Conservation (phyloP, 2,797 vertebrate species). For the Orestias chungarensis region DNA sequence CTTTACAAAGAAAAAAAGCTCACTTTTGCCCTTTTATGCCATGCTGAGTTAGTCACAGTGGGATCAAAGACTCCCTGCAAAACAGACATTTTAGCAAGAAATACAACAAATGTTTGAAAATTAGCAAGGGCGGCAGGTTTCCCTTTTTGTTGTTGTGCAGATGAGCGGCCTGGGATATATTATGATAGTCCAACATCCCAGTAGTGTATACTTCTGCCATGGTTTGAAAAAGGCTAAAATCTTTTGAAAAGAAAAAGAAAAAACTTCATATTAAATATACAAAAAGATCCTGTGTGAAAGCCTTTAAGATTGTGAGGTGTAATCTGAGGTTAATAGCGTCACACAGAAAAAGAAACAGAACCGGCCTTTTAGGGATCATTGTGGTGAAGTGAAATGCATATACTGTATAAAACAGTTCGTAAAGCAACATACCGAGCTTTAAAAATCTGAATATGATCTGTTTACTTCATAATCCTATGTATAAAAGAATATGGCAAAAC, state of each 20-base stretch:
- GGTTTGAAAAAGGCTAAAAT: neutral
- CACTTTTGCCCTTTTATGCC: conserved; percentile 38
- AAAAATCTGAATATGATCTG: neutral
- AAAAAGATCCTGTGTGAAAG: neutral
- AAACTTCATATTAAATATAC: no score
- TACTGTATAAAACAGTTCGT: neutral
- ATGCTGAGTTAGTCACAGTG: conserved; percentile 44
- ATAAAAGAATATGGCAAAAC: neutral
- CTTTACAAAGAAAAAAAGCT: conserved; percentile 22
- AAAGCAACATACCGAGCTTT: neutral
- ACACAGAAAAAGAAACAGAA: neutral
- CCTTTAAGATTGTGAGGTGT: neutral
- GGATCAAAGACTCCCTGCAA: conserved; percentile 20
- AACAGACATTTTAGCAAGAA: neutral
- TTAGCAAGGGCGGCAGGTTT: neutral
- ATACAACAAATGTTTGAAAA: neutral
- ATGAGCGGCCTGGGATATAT: neutral
- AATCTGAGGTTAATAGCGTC: neutral
- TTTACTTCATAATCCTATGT: neutral
- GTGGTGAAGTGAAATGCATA: neutral
- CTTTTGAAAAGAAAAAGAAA: neutral
- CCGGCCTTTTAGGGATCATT: neutral
- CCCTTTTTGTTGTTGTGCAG: neutral
- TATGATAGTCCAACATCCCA: neutral
- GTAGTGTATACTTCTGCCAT: neutral